A percentile compares a stretch with the other conserved stretches of the same genome.
Conservation (phyloP, 2,888 invertebrate genomes). For the Macrosiphum euphorbiae region DNA sequence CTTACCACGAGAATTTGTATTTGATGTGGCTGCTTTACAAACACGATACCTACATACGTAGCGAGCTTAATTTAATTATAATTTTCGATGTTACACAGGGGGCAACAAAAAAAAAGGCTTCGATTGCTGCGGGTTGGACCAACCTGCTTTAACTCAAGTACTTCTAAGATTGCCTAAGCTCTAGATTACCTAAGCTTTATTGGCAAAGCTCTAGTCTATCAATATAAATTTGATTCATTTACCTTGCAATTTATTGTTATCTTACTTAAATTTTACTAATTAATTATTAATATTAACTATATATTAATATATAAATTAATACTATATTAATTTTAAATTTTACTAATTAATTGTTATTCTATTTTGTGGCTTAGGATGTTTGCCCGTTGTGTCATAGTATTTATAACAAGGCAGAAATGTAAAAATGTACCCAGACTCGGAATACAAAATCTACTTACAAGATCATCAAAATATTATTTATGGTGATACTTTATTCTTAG, state of each 20-base stretch:
- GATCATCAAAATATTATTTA: constrained; percentile 31
- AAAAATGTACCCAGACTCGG: constrained; percentile 15
- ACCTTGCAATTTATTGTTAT: background rate
- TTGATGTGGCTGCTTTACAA: too few species aligned
- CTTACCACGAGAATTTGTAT: too few species aligned
- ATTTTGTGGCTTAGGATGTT: constrained; percentile 77
- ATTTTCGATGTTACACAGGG: too few species aligned
- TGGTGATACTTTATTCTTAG: constrained; percentile 30
- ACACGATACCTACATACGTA: too few species aligned
- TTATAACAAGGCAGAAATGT: constrained; percentile 77
- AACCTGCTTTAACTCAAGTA: background rate
- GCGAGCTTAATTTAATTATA: too few species aligned
- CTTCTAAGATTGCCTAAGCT: background rate
- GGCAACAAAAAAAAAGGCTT: too few species aligned
- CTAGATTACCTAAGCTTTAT: background rate
- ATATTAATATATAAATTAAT: too few species aligned
- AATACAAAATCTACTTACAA: background rate
- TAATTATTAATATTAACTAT: too few species aligned
- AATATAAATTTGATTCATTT: too few species aligned
- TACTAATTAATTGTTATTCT: background rate
- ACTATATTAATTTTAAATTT: too few species aligned
- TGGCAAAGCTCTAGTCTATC: background rate
- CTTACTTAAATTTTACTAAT: background rate
- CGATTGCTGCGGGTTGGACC: too few species aligned
- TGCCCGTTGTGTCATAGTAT: constrained; percentile 94